A percentile compares a stretch with the other conserved stretches of the same genome.
These are phyloP conservation scores for Copidosoma aretas DNA, from an alignment of 2,888 invertebrate species.

Conservation along the genomic window DNA sequence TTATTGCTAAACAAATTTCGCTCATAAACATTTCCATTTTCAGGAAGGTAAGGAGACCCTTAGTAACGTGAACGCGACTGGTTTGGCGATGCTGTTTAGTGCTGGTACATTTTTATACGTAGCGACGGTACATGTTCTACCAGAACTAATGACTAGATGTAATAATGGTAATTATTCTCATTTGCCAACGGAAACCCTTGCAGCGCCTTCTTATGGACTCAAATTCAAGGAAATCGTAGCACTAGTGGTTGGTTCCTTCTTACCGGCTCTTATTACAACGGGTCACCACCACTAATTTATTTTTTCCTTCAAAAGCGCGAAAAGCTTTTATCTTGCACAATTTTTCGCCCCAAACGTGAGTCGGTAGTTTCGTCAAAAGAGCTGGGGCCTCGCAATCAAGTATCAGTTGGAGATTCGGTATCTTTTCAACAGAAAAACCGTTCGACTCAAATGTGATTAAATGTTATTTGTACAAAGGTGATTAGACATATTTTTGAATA, in stretches of 20 bases:
- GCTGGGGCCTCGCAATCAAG: too few species aligned
- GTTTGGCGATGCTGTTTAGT: conserved; percentile 96
- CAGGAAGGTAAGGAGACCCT: conserved; percentile 91
- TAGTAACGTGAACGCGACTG: conserved; percentile 90
- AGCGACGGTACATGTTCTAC: conserved; percentile 97
- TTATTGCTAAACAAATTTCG: background rate
- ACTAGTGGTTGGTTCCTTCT: conserved; percentile 84
- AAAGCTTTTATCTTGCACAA: too few species aligned
- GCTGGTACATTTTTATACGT: conserved; percentile 99
- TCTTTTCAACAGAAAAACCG: background rate
- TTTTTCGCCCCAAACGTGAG: background rate
- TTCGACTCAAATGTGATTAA: conserved; percentile 3
- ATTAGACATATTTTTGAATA: conserved; percentile 6
- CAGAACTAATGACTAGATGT: conserved; percentile 79
- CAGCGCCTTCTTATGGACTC: conserved; percentile 66
- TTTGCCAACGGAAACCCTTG: conserved; percentile 59
- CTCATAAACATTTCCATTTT: conserved; percentile 42
- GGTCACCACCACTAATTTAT: conserved; percentile 79
- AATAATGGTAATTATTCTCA: conserved; percentile 62
- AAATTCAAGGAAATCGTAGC: conserved; percentile 80
- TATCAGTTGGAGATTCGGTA: background rate
- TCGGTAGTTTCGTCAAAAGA: too few species aligned
- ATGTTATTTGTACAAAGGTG: conserved; percentile 24
- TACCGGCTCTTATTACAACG: conserved; percentile 88
- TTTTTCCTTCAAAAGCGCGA: conserved; percentile 7